A percentile compares a stretch with the other conserved stretches of the same genome.
phyloP scores from a whole-genome alignment of 2,888 invertebrate genomes.

The Toxonevra muliebris region DNA sequence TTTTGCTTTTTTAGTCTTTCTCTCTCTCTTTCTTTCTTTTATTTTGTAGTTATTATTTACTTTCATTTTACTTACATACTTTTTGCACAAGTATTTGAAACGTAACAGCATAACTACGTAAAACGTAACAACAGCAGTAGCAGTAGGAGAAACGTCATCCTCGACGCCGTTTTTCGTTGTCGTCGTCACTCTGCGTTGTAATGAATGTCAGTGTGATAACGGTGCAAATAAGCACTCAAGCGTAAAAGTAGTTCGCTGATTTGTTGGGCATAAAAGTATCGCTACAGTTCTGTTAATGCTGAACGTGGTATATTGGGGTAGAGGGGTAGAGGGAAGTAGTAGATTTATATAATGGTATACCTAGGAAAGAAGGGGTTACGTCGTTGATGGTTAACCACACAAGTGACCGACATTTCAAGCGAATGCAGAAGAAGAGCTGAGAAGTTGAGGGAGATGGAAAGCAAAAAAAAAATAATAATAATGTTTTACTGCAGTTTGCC shows the following conservation, averaged over 20 bases:
- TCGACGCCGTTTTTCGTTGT: too few species aligned
- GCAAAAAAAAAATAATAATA: background rate
- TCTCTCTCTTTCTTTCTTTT: background rate
- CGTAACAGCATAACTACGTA: too few species aligned
- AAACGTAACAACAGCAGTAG: too few species aligned
- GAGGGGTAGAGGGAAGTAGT: too few species aligned
- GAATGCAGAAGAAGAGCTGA: background rate
- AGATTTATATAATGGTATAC: too few species aligned
- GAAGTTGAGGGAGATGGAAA: background rate
- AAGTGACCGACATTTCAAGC: slow-evolving; percentile 45
- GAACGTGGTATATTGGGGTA: too few species aligned
- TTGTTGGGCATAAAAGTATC: background rate
- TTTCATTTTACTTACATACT: too few species aligned
- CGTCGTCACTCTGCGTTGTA: too few species aligned
- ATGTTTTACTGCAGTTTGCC: slow-evolving; percentile 22
- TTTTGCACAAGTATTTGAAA: too few species aligned
- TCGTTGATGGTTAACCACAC: slow-evolving; percentile 8
- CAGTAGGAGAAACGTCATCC: too few species aligned
- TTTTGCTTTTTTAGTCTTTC: background rate
- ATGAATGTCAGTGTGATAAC: background rate
- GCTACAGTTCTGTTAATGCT: too few species aligned
- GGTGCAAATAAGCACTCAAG: background rate
- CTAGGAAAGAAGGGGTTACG: background rate
- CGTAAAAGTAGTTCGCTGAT: background rate
- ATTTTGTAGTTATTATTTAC: background rate